Evolutionary conservation across 2,113 vertebrate genomes (phyloP).

Genomic region (Arizona elegans): DNA sequence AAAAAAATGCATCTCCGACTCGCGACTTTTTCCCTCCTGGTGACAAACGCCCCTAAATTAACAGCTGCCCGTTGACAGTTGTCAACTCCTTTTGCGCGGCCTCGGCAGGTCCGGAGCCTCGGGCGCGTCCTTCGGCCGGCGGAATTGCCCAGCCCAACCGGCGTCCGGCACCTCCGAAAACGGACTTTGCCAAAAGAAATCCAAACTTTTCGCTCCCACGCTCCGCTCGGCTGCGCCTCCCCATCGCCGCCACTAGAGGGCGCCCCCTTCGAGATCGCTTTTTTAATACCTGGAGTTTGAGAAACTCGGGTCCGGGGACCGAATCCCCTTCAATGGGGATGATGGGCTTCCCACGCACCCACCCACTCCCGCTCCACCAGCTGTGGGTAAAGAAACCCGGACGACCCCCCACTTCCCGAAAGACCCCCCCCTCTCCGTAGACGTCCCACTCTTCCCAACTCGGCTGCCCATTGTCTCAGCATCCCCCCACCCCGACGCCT

Average conservation of each 20-base stretch:
- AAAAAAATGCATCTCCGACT: no score
- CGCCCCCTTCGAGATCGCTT: not conserved
- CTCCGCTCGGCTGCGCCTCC: not conserved
- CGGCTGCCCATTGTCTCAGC: no score
- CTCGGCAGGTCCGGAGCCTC: not conserved
- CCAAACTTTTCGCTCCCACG: not conserved
- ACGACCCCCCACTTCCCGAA: no score
- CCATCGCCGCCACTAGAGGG: not conserved
- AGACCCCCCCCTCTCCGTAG: no score
- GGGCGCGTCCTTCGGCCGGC: not conserved
- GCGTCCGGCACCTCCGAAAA: not conserved
- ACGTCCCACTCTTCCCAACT: not conserved
- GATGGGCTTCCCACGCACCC: rapidly evolving
- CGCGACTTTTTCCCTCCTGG: not conserved
- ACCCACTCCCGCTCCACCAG: no score
- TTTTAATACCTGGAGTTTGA: not conserved
- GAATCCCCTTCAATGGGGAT: not conserved
- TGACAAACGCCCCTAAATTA: not conserved
- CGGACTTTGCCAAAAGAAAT: not conserved
- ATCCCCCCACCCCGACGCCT: not conserved
- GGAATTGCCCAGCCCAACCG: not conserved
- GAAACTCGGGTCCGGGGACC: not conserved
- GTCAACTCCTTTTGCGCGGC: not conserved
- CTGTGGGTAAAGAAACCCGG: no score
- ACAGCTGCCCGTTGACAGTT: not conserved